A percentile compares a stretch with the other conserved stretches of the same genome.
Conservation (phyloP, 2,113 vertebrate species). For the Cathartes aura region DNA sequence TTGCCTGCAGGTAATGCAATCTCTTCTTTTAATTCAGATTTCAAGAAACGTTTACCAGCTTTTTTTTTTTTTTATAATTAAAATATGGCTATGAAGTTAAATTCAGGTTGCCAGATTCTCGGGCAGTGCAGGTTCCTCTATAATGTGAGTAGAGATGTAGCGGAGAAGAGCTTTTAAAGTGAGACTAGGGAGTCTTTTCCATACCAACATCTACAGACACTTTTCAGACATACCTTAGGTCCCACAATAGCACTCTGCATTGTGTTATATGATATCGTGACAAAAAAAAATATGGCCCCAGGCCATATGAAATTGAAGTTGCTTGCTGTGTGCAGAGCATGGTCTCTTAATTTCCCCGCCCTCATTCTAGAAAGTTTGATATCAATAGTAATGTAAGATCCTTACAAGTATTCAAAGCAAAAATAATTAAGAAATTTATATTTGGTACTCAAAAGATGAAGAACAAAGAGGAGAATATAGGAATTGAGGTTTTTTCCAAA, state of each 20-base stretch:
- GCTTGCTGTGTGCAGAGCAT: background rate
- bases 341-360: background rate
- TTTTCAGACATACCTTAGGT: background rate
- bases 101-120: background rate
- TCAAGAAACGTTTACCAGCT: background rate
- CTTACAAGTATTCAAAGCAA: background rate
- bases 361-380: background rate
- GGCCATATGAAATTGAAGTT: background rate
- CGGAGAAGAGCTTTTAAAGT: background rate
- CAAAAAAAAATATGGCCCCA: background rate
- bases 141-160: background rate
- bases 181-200: background rate
- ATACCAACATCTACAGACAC: background rate
- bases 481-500: background rate
- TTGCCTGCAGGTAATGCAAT: background rate
- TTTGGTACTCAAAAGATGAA: background rate
- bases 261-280: background rate
- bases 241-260: background rate
- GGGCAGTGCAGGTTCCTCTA: fast-evolving
- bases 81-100: background rate
- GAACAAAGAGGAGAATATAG: background rate
- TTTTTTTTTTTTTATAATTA: background rate
- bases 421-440: background rate
- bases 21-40: background rate
- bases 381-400: background rate